Evolutionary conservation across 2,113 vertebrate genomes (phyloP), one percentile per base, ranked within the genome.

Genomic region (Parus major): DNA sequence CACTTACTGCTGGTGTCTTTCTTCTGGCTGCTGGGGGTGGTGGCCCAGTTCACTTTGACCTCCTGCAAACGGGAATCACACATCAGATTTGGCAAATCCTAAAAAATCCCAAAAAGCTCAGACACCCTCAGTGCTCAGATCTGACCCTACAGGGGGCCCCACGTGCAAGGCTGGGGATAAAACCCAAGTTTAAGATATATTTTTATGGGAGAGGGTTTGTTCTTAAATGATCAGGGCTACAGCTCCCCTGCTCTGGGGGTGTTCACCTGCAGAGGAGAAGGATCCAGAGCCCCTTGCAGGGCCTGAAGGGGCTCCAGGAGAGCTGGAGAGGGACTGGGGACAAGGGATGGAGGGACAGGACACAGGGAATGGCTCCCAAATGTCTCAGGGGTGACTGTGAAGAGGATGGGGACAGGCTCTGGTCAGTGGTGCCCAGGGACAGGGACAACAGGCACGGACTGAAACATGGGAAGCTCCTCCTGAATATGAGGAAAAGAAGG

Each of bases 1-100:
- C 93, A 99, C 99, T 99, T 98, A 99, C 99, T 99, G 98, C 99
- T 99, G 96, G 99, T 99, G 97, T 99, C 99, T 98, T 99, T 99
- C 98, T 99, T 99, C 98, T 99, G 99, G 98, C 99, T 99, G 98
- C 99, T 99, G 96, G 99, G 99, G 66, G 99, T 99, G 47, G 99
- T 99, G 94, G 99, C 99, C 99, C 99, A 99, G 98, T 99, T 99
- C 95, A 99, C 99, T 98, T 99, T 99, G 96, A 99, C 99, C 97
- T 99, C 99, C 99, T 99, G 97, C 60, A 95, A 97, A 96, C 10
- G 57, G 95, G 27, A 96, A 66, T 57, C 77, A 72, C 68, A 25
- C 9, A 41, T 98, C 95, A 97, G 52, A 87, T 21, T 2, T 9
- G 61, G 61, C 31, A 35, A 60, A 52, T 21, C 53, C 15, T 46